Evolutionary conservation across 1,140 invertebrate genomes (phyloP).

Genomic region (Zaprionus africanus): DNA sequence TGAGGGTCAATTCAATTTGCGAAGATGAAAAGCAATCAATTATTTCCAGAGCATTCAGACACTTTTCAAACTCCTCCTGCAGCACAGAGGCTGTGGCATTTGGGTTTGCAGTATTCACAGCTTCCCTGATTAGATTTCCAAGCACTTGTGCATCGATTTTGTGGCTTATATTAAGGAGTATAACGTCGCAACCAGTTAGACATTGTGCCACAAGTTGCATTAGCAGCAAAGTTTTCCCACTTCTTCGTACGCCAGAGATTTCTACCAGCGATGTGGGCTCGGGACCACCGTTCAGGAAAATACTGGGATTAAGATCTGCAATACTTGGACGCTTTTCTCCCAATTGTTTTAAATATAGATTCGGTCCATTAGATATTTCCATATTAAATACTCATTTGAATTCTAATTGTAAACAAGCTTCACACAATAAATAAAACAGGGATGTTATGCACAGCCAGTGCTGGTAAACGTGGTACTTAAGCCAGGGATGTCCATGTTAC

Average conservation of each 20-base stretch:
- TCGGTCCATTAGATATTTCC: constrained; percentile 17
- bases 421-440: neutral
- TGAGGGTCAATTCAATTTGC: constrained; percentile 23
- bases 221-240: constrained; percentile 35
- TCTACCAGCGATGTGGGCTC: constrained; percentile 22
- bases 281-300: constrained; percentile 26
- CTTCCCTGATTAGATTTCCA: constrained; percentile 4
- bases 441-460: constrained; percentile 10
- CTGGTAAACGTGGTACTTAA: neutral
- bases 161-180: constrained; percentile 27
- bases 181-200: constrained; percentile 17
- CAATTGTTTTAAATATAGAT: constrained; percentile 28
- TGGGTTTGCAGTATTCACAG: neutral
- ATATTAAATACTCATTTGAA: constrained; percentile 6
- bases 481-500: neutral
- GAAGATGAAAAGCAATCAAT: constrained; percentile 27
- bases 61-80: constrained; percentile 12
- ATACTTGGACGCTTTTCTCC: constrained; percentile 29
- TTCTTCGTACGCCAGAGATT: constrained; percentile 29
- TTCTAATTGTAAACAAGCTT: neutral
- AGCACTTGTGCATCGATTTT: constrained; percentile 33
- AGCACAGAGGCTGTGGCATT: neutral
- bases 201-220: constrained; percentile 32
- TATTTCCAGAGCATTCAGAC: constrained; percentile 30
- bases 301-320: neutral